These are phyloP conservation scores for Echeneis naucrates DNA, from an alignment of 2,797 vertebrate genomes.

Conservation along the genomic window DNA sequence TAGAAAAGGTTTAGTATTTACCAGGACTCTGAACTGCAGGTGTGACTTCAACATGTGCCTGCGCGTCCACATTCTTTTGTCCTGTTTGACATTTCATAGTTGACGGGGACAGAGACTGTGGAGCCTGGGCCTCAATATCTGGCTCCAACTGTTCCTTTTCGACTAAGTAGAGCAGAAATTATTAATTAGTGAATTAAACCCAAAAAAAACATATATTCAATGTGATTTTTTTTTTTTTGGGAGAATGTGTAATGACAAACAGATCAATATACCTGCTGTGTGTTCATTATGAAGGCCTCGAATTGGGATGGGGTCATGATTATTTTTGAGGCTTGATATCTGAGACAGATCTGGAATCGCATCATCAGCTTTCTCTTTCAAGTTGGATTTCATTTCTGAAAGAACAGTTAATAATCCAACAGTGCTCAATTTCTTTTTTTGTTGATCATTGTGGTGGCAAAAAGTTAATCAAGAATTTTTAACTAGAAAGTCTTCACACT, in stretches of 20 bases:
- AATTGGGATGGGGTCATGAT: neutral
- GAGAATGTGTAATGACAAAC: neutral
- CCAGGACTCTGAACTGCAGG: neutral
- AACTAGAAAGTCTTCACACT: too few relatives aligned
- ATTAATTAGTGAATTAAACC: neutral
- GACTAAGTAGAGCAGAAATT: conserved; percentile 17
- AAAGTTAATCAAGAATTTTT: too few relatives aligned
- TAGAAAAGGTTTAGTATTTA: neutral
- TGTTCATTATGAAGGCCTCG: neutral
- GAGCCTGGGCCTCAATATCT: neutral
- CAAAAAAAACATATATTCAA: neutral
- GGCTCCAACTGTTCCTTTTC: neutral
- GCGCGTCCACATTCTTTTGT: neutral
- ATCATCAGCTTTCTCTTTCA: neutral
- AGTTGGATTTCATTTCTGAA: conserved; percentile 15
- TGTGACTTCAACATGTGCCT: neutral
- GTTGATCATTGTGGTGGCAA: too few relatives aligned
- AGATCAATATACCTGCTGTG: conserved; percentile 4
- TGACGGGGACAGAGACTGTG: too few relatives aligned
- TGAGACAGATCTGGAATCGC: neutral
- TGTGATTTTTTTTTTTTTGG: neutral
- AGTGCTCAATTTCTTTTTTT: neutral
- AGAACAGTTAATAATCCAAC: neutral
- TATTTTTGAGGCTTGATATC: neutral
- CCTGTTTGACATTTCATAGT: too few relatives aligned